phyloP scores from a whole-genome alignment of 2,888 invertebrate genomes.

The Tortrix viridana region DNA sequence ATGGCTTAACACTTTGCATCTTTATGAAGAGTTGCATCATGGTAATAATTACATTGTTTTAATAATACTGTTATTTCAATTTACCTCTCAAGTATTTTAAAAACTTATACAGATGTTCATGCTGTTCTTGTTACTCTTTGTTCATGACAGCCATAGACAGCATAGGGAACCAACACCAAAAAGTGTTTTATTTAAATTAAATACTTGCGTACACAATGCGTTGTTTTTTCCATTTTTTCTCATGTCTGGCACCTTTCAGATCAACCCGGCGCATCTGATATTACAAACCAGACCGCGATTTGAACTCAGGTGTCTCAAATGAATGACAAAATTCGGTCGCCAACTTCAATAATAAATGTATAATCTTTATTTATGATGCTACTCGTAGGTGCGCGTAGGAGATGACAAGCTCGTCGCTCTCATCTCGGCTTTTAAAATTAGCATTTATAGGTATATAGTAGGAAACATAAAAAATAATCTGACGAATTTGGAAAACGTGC shows the following conservation, averaged over 20 bases:
- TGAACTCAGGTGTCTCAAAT: conserved; percentile 25
- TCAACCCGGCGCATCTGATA: conserved; percentile 18
- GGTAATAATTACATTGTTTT: conserved; percentile 5
- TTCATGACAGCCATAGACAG: too few species aligned
- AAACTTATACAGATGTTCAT: not conserved
- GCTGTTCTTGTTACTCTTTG: too few species aligned
- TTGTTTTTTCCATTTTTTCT: not conserved
- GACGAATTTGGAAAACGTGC: conserved; percentile 14
- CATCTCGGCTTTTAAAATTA: conserved; percentile 1
- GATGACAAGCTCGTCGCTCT: conserved; percentile 23
- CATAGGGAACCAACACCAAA: too few species aligned
- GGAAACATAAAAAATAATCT: conserved; percentile 5
- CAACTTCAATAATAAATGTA: conserved; percentile 15
- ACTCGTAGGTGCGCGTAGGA: conserved; percentile 24
- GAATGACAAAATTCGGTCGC: conserved; percentile 9
- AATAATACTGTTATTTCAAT: not conserved
- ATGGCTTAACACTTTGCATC: conserved; percentile 9
- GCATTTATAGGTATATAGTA: conserved; percentile 3
- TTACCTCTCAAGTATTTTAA: not conserved
- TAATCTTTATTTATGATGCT: conserved; percentile 4
- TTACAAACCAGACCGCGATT: conserved; percentile 36
- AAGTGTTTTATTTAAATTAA: not conserved
- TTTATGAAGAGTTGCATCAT: conserved; percentile 14
- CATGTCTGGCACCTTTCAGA: conserved; percentile 7
- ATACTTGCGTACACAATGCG: not conserved